These are phyloP conservation scores for Campoplex nolae DNA, from an alignment of 2,888 invertebrate genomes.

Conservation along the genomic window DNA sequence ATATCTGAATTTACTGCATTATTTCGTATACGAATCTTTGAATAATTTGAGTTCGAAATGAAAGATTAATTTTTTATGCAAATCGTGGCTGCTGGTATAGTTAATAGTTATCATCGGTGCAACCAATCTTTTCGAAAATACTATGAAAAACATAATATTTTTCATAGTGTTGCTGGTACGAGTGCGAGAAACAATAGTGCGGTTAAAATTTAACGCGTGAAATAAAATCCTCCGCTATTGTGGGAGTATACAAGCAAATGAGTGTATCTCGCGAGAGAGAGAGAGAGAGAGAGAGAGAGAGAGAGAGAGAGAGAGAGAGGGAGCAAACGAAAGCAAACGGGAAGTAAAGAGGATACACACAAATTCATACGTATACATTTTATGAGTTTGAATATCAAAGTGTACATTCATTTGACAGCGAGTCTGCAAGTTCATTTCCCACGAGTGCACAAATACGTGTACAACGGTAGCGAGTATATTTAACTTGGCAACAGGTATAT, in stretches of 20 bases:
- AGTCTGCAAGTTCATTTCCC: conserved; percentile 51
- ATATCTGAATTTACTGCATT: too few relatives aligned
- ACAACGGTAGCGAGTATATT: conserved; percentile 37
- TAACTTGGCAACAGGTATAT: conserved; percentile 28
- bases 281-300: not conserved
- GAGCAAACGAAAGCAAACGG: conserved; percentile 65
- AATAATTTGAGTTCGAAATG: too few relatives aligned
- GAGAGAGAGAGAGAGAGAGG: not conserved
- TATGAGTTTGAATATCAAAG: conserved; percentile 43
- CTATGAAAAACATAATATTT: not conserved
- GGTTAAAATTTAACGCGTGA: not conserved
- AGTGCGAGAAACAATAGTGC: not conserved
- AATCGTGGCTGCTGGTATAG: too few relatives aligned
- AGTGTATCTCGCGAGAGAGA: conserved; percentile 17
- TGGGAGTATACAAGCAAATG: conserved; percentile 26
- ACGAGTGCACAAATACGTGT: conserved; percentile 36
- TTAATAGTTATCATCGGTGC: too few relatives aligned
- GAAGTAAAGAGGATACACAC: conserved; percentile 22
- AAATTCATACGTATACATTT: not conserved
- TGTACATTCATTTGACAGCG: not conserved
- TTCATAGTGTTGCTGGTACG: conserved; percentile 11
- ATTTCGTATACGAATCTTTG: too few relatives aligned
- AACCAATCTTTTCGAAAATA: not conserved
- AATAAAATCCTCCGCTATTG: conserved; percentile 9
- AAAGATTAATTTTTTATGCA: too few relatives aligned